A percentile compares a stretch with the other conserved stretches of the same genome.
phyloP scores from a whole-genome alignment of 2,113 vertebrate genomes.

The Dermatemys mawii region DNA sequence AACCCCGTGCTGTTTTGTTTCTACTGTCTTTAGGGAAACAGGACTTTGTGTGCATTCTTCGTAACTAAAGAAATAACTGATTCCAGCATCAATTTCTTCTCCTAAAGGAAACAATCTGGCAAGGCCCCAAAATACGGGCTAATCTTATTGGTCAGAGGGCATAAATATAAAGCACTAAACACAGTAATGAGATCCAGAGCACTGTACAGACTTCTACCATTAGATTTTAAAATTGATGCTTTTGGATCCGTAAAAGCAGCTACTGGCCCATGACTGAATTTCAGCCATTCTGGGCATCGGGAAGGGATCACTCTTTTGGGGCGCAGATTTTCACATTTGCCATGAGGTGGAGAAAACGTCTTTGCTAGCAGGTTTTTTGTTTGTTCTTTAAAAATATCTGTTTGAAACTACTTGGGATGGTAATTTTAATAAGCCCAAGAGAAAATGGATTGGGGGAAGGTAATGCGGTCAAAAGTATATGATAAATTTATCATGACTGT shows the following conservation, averaged over 20 bases:
- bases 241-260: not conserved
- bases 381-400: constrained; percentile 50
- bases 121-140: not conserved
- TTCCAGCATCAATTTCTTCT: not conserved
- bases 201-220: not conserved
- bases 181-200: not conserved
- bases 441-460: constrained; percentile 27
- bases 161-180: not conserved
- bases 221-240: not conserved
- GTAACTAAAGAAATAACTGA: not conserved
- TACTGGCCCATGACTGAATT: not conserved
- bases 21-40: not conserved
- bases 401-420: constrained; percentile 51
- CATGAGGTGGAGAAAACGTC: not conserved
- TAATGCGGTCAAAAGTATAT: constrained; percentile 36
- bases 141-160: not conserved
- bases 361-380: constrained; percentile 43
- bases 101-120: not conserved
- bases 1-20: constrained; percentile 26
- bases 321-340: not conserved
- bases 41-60: not conserved
- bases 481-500: not conserved
- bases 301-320: not conserved
- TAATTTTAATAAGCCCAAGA: constrained; percentile 37
- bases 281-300: not conserved